These are phyloP conservation scores for Geodia barretti DNA, from an alignment of 37 sponge, comb jelly and placozoan genomes.

Conservation along the genomic window DNA sequence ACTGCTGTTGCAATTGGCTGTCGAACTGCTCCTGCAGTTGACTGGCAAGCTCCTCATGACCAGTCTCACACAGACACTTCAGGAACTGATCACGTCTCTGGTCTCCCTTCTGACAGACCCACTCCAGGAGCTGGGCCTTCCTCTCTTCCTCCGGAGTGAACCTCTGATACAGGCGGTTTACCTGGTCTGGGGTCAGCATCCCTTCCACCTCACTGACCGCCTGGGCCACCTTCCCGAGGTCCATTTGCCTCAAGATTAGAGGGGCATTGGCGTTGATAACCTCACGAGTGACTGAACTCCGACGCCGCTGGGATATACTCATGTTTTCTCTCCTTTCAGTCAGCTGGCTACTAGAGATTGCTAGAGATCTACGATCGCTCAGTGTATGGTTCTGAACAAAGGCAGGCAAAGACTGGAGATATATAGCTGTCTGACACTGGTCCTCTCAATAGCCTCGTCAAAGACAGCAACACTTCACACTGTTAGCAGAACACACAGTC, in stretches of 20 bases:
- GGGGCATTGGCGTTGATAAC: not conserved
- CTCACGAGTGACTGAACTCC: not conserved
- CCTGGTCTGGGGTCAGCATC: not conserved
- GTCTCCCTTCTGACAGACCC: not conserved
- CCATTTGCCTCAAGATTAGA: not conserved
- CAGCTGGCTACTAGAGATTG: too few species aligned
- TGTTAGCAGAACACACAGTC: too few species aligned
- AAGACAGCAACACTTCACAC: too few species aligned
- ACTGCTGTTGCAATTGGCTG: too few species aligned
- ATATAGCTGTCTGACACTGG: too few species aligned
- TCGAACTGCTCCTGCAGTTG: not conserved
- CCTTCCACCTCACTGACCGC: not conserved
- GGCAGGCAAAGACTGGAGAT: too few species aligned
- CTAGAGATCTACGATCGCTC: too few species aligned
- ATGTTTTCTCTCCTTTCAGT: too few species aligned
- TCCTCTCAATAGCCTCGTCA: too few species aligned
- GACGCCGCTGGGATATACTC: not conserved
- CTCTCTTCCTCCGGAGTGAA: not conserved
- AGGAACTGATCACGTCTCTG: not conserved
- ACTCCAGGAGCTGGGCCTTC: not conserved
- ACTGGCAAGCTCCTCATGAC: not conserved
- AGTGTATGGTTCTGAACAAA: too few species aligned
- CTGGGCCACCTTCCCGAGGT: not conserved
- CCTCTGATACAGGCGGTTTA: not conserved
- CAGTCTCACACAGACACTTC: not conserved